Base-by-base conservation (phyloP, 2,888 invertebrate genomes). In the Venusia cambrica region DNA sequence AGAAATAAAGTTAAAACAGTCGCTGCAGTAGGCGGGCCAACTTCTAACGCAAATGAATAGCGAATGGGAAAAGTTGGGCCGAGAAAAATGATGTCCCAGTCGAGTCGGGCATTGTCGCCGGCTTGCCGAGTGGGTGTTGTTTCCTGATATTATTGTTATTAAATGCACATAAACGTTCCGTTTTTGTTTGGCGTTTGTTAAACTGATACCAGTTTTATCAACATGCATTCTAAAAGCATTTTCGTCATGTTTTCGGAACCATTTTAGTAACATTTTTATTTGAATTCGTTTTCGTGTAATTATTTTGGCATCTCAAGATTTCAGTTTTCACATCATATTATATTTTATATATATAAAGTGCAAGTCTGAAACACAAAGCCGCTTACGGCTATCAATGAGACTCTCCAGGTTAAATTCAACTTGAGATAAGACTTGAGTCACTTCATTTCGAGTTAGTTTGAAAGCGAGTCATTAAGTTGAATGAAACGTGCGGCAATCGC, bases 41-140 rank as follows among this genome's bases (percentile, higher is more conserved):
- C 85, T 87, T 85, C 83, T 84, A 85, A 87, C 85, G 80, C 83
- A 83, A 85, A 87, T 87, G 87, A 87, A 87, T 85, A 87, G 81
- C 77, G 84, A 87, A 85, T 85, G 83, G 80, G 83, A 73, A 85
- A 87, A 87, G 87, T 87, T 87, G 73, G 62, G 68, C 61, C 62
- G 79, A 80, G 83, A 85, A 87, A 87, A 87, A 85, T 83, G 80
- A 81, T 84, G 85, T 80, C 78, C 76, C 76, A 74, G 67, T 73
- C 73, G 72, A 65, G 64, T 56, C 55, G 60, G 55, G 62, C 61
- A 73, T 76, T 77, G 76, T 78, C 68, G 62, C 53, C 55, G 60
- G 53, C 62, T 55, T 60, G 54, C 57, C 57, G 59, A 55, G 58
- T 54, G 65, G 58, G 54, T 55, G 61, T 65, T 73, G 71, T 67